These are phyloP conservation scores for Tinea trinotella DNA, from an alignment of 2,888 invertebrate species.

Conservation along the genomic window DNA sequence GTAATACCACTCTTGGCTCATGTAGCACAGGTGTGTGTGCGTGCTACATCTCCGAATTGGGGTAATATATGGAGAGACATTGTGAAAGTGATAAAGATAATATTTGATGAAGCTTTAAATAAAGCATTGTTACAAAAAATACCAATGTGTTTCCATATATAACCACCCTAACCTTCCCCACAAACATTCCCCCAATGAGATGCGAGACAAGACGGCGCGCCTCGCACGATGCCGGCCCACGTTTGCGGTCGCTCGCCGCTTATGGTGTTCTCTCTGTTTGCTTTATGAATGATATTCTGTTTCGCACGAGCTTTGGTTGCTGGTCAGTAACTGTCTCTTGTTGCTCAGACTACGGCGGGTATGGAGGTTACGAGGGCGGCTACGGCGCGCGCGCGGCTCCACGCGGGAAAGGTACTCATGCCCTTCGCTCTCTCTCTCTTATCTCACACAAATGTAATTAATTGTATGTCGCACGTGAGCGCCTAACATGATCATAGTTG, in stretches of 20 bases:
- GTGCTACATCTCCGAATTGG: conserved; percentile 75
- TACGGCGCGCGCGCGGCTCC: conserved; percentile 89
- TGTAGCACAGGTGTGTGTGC: conserved; percentile 48
- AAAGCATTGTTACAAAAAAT: conserved; percentile 79
- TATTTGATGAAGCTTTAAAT: conserved; percentile 75
- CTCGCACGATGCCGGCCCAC: not conserved
- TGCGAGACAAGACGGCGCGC: not conserved
- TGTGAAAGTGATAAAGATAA: conserved; percentile 75
- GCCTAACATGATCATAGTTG: too few species aligned
- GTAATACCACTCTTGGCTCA: conserved; percentile 74
- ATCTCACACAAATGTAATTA: too few species aligned
- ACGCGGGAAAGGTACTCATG: conserved; percentile 87
- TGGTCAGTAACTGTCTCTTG: conserved; percentile 71
- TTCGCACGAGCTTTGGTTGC: too few species aligned
- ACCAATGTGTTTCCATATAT: conserved; percentile 78
- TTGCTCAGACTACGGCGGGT: conserved; percentile 87
- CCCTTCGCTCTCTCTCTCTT: too few species aligned
- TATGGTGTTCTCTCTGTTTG: too few species aligned
- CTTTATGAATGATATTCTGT: too few species aligned
- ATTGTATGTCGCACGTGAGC: too few species aligned
- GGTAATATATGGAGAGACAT: conserved; percentile 81
- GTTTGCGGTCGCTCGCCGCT: too few species aligned
- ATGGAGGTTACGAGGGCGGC: conserved; percentile 91
- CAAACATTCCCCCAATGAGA: conserved; percentile 16
- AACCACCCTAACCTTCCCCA: conserved; percentile 35